Conservation (phyloP, 2,797 vertebrate species). For the Tokudaia tokunoshimensis region DNA sequence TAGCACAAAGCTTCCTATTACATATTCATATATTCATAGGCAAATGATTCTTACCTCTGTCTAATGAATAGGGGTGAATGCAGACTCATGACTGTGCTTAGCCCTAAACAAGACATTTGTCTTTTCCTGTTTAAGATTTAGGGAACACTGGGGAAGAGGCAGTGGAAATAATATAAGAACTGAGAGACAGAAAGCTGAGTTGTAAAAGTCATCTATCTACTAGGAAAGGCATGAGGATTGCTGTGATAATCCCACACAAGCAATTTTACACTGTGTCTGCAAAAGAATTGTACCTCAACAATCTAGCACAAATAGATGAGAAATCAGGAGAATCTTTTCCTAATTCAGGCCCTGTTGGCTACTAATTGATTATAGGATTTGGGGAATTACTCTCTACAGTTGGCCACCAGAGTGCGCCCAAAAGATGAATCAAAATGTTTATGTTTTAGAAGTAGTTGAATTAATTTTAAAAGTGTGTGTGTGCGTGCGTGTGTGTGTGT, state of each 20-base stretch:
- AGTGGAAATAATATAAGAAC: neutral
- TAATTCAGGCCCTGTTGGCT: neutral
- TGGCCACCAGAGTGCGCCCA: neutral
- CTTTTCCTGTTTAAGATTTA: neutral
- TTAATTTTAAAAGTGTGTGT: neutral
- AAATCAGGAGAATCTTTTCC: too few species aligned
- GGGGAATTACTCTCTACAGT: neutral
- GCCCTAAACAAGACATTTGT: neutral
- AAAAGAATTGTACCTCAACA: neutral
- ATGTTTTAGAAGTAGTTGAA: neutral
- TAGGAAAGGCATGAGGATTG: neutral
- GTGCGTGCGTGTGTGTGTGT: neutral
- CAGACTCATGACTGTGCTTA: neutral
- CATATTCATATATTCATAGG: neutral
- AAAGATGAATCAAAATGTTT: neutral
- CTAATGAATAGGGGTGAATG: neutral
- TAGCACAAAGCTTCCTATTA: neutral
- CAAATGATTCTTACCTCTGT: neutral
- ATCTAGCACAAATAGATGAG: neutral
- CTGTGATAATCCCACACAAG: neutral
- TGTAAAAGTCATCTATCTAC: neutral
- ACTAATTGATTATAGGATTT: too few species aligned
- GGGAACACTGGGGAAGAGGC: neutral
- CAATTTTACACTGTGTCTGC: neutral
- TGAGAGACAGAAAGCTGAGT: neutral